Conservation (phyloP, 2,888 invertebrate species). For the Limnephilus lunatus region DNA sequence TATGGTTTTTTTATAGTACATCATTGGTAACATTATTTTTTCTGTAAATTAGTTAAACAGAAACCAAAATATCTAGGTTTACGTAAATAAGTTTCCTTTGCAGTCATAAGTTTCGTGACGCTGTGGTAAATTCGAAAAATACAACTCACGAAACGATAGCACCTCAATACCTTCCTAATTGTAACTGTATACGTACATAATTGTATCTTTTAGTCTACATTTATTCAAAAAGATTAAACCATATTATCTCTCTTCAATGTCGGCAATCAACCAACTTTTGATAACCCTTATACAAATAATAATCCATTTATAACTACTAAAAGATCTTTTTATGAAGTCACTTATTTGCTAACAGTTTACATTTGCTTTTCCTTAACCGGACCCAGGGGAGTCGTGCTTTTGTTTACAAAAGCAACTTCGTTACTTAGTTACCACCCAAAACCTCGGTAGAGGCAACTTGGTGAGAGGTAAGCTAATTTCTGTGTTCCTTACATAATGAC, state of each 20-base stretch:
- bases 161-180: background rate
- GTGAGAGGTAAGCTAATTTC: conserved; percentile 28
- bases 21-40: too few relatives aligned
- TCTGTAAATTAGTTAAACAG: too few relatives aligned
- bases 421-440: background rate
- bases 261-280: too few relatives aligned
- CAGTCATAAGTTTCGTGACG: too few relatives aligned
- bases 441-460: background rate
- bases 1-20: too few relatives aligned
- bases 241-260: background rate
- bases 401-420: conserved; percentile 6
- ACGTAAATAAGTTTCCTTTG: too few relatives aligned
- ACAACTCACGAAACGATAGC: background rate
- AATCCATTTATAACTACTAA: background rate
- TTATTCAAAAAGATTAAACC: too few relatives aligned
- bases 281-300: background rate
- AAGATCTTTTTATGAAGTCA: background rate
- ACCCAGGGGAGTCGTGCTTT: background rate
- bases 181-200: too few relatives aligned
- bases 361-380: background rate
- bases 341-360: background rate
- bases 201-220: too few relatives aligned
- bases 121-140: background rate
- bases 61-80: too few relatives aligned
- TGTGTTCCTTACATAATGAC: background rate